These are phyloP conservation scores for Trypoxylus dichotomus DNA, from an alignment of 1,140 invertebrate species.

Conservation along the genomic window DNA sequence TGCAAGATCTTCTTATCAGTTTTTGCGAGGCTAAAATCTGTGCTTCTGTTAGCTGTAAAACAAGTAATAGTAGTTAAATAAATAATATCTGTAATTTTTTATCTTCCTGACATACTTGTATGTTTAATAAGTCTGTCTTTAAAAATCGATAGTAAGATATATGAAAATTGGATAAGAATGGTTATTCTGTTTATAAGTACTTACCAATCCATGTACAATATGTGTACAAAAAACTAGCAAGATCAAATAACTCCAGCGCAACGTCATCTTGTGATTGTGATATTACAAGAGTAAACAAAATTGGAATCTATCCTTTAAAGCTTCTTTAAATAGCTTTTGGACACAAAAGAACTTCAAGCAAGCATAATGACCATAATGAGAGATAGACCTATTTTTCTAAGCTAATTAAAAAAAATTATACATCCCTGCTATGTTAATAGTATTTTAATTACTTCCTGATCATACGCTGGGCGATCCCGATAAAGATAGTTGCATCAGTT, in stretches of 20 bases:
- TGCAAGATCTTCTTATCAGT: slow-evolving; percentile 49
- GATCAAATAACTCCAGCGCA: neutral
- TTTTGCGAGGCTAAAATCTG: slow-evolving; percentile 49
- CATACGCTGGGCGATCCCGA: neutral
- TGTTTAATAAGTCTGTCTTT: too few species aligned
- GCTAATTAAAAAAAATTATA: neutral
- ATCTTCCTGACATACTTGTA: too few species aligned
- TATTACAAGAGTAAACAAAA: neutral
- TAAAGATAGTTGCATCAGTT: too few species aligned
- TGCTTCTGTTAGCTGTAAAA: slow-evolving; percentile 47
- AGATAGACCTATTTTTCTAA: neutral
- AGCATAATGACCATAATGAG: neutral
- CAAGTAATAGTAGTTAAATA: slow-evolving; percentile 3
- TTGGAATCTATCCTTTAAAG: too few species aligned
- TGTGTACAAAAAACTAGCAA: neutral
- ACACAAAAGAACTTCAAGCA: neutral
- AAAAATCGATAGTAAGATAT: too few species aligned
- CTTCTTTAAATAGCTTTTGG: neutral
- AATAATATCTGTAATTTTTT: neutral
- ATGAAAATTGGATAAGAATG: too few species aligned
- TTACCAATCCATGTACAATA: neutral
- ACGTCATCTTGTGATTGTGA: neutral
- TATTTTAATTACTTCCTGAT: neutral
- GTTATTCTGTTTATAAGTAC: neutral
- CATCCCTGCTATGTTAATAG: neutral